Evolutionary conservation across 2,797 vertebrate species (phyloP).

Genomic region (Gymnopithys bicolor): DNA sequence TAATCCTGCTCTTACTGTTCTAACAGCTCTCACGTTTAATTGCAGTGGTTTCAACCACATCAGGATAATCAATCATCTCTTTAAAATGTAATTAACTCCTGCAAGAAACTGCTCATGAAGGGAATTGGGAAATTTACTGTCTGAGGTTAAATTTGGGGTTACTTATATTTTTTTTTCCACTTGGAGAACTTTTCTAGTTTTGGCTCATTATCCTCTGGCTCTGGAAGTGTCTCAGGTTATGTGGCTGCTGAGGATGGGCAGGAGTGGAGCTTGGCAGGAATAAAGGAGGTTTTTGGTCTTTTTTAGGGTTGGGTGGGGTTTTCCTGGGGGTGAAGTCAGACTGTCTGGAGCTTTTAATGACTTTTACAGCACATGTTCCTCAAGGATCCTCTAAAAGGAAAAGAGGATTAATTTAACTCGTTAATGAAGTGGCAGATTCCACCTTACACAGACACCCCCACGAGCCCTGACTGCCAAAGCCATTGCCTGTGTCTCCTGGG

Average conservation of each 20-base stretch:
- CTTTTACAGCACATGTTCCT: not conserved
- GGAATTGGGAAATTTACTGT: slow-evolving; percentile 48
- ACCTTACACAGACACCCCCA: fast-evolving
- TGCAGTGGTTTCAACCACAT: slow-evolving; percentile 53
- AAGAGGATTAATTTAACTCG: not conserved
- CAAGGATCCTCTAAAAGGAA: not conserved
- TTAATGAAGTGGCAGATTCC: not conserved
- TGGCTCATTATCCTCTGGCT: not conserved
- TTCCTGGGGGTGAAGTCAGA: not conserved
- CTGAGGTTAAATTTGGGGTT: slow-evolving; percentile 7
- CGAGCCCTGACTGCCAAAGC: not conserved
- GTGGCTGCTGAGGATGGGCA: not conserved
- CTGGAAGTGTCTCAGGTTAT: not conserved
- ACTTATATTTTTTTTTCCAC: not conserved
- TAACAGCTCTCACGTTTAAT: slow-evolving; percentile 33
- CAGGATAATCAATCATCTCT: slow-evolving; percentile 55
- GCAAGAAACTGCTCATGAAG: slow-evolving; percentile 28
- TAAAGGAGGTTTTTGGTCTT: fast-evolving
- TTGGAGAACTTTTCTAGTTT: not conserved
- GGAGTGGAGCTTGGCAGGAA: not conserved
- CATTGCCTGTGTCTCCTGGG: fast-evolving
- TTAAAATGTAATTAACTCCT: slow-evolving; percentile 63
- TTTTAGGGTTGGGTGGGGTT: not conserved
- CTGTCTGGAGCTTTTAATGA: not conserved
- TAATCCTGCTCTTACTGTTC: slow-evolving; percentile 30